Evolutionary conservation across 2,797 vertebrate genomes (phyloP), one percentile per base, ranked within the genome.

Genomic region (Podargus strigoides): DNA sequence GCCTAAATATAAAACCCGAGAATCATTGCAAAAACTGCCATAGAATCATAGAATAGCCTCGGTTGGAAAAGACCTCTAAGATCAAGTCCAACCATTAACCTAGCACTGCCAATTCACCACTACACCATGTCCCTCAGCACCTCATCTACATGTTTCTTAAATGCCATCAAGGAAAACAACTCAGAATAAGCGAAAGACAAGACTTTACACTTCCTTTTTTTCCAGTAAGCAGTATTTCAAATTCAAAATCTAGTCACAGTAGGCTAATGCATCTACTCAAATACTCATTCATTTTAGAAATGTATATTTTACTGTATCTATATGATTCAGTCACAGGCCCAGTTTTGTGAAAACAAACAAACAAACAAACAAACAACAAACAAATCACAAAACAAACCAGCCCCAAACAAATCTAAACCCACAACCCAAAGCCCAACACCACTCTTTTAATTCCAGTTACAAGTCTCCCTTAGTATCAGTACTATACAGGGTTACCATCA

Each of bases 201-300:
- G 66, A 49, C 55, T 76, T 83, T 84, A 77, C 26, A 53, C 14
- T 80, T 75, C 22, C n/a, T 56, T 52, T 83, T 73, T 79, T 78
- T 63, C 63, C 46, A 50, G 49, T 55, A 69, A 90, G 79, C 28
- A 72, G 4, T 79, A 87, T 36, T 89, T 81, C 42, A 67, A 92
- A 36, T 73, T 94, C 79, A 75, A 91, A 96, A 82, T 94, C 79
- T 91, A 95, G 49, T 88, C 78, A 56, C 44, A 87, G 8, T 41
- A 50, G 70, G 60, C 50, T 28, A 94, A 50, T 70, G 44, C 55
- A 81, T 52, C 32, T 84, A 90, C 47, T 96, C 84, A 92, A 92
- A 87, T 58, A 93, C 36, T 84, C 52, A 79, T 58, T 76, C 47
- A 92, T 94, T 97, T 92, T 78, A 55, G 84, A 95, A 93, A 96